Evolutionary conservation across 2,888 invertebrate genomes (phyloP), one percentile per base, ranked within the genome.

Genomic region (Diabrotica balteata): DNA sequence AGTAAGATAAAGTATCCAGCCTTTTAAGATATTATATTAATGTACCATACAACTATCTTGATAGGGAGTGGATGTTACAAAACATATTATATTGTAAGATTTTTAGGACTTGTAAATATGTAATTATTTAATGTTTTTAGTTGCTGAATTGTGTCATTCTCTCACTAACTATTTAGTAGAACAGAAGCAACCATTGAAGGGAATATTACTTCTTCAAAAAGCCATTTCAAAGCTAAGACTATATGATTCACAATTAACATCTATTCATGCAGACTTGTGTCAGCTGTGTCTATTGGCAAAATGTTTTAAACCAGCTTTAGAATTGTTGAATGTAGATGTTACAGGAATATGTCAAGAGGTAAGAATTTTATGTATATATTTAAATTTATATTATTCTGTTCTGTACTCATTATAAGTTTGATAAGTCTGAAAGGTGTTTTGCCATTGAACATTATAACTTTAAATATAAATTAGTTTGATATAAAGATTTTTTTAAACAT

Each of bases 261-360:
- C 97, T 4, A 91, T 98, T 74, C 98, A 98, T 85, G 93, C 96
- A 11, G 96, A 96, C 85, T 87, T 98, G 63, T 96, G 96, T 82
- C 95, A 96, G 84, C 86, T 98, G 17, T 96, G 97, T 85, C 87
- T 98, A 59, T 85, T 95, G 68, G 91, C 96, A 55, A 96, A 96
- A 85, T 94, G 94, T 83, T 91, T 97, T 84, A 96, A 96, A 81
- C 94, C 96, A 53, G 96, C 96, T 4, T 85, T 97, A 59, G 91
- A 91, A 79, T 92, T 95, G 82, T 87, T 98, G 73, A 93, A 97
- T 80, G 90, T 91, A 59, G 97, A 98, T 86, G 91, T 97, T 62
- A 95, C 95, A 70, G 94, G 95, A 73, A 96, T 98, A 79, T 93
- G 94, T 79, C 89, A 92, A 78, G 95, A 95, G 87, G 93, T 93